Conservation (phyloP, 2,113 vertebrate species). For the Rhinopomastus cyanomelas region DNA sequence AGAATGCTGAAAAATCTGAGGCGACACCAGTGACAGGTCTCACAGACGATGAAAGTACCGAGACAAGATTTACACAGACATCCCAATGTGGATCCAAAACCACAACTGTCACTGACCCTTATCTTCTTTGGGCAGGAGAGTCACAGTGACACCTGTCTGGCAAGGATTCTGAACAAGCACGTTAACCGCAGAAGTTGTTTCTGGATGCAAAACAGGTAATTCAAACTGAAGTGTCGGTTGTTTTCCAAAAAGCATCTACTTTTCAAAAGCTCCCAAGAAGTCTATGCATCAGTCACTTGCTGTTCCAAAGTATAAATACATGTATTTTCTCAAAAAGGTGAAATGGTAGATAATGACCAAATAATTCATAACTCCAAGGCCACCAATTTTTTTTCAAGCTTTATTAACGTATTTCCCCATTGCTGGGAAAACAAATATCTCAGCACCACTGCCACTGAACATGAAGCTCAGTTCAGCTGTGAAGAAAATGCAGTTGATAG, state of each 20-base stretch:
- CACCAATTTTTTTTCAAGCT: not conserved
- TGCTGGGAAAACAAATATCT: not conserved
- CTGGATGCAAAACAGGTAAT: not conserved
- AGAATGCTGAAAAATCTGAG: not conserved
- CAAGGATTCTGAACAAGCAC: not conserved
- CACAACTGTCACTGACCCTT: not conserved
- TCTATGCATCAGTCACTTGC: not conserved
- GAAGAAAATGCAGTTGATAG: conserved; percentile 22
- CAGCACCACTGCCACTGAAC: not conserved
- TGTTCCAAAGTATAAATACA: not conserved
- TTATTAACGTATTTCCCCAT: not conserved
- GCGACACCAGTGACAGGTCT: not conserved
- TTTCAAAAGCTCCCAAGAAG: not conserved
- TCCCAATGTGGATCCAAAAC: not conserved
- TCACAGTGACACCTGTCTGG: not conserved
- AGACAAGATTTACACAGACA: not conserved
- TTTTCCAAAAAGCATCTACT: not conserved
- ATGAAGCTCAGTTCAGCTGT: not conserved
- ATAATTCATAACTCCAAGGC: not conserved
- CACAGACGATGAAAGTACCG: not conserved
- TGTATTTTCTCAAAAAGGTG: not conserved
- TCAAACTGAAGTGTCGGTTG: not conserved
- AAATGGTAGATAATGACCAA: not conserved
- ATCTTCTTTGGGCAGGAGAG: not conserved
- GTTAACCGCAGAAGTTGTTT: not conserved